Evolutionary conservation across 2,113 vertebrate species (phyloP).

Genomic region (Lycaon pictus): DNA sequence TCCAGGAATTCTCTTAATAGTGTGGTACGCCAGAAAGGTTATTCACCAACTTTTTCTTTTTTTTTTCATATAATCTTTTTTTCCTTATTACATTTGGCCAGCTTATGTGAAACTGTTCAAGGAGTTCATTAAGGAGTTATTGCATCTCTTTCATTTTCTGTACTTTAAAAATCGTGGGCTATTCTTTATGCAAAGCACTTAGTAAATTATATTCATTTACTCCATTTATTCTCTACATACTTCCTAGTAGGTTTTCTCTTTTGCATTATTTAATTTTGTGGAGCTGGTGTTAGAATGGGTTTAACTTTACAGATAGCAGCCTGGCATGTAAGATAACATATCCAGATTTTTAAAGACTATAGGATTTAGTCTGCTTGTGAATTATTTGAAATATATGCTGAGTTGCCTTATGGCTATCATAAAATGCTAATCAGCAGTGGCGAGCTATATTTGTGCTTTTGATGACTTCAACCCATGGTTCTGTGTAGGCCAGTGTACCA

Average conservation of each 20-base stretch:
- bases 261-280: not conserved
- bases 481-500: not conserved
- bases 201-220: not conserved
- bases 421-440: not conserved
- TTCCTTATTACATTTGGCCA: not conserved
- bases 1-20: not conserved
- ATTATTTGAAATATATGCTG: not conserved
- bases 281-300: not conserved
- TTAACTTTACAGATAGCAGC: not conserved
- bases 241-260: not conserved
- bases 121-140: not conserved
- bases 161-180: conserved; percentile 11
- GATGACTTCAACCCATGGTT: not conserved
- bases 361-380: not conserved
- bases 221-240: not conserved
- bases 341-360: not conserved
- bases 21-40: not conserved
- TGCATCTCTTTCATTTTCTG: not conserved
- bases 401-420: not conserved
- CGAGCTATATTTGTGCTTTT: not conserved
- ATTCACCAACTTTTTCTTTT: not conserved
- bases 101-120: not conserved
- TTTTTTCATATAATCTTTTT: not conserved
- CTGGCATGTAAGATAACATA: not conserved
- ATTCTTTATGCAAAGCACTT: not conserved